Base-by-base conservation (phyloP, 2,113 vertebrate genomes). In the human (Homo sapiens) region DNA sequence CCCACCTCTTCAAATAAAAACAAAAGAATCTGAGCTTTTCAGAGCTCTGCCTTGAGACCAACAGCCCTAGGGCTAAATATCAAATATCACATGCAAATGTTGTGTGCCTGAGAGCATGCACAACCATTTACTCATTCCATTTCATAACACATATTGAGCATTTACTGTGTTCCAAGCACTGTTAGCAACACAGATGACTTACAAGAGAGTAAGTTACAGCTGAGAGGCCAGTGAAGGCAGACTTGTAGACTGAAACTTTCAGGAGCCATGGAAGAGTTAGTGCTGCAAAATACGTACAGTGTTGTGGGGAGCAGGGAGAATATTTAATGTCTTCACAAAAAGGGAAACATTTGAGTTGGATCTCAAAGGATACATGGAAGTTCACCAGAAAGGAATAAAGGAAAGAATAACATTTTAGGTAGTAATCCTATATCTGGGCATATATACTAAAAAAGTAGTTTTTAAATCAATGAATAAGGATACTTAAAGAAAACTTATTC, bases 401-500 rank as follows among this genome's bases (percentile, higher is more conserved):
- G 25, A 17, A 38, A 87, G 35, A 93, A 55, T 32, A 55, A 94
- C 13, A 70, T 75, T 87, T 84, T 48, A 88, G 55, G 43, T 14
- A 52, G 18, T 70, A 79, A 86, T 64, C n/a, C 16, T 30, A 66
- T 27, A 64, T 50, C 59, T 84, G 52, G 82, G 76, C 80, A 82
- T 43, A 43, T 8, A 73, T 0, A n/a, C 30, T 73, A 84, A 76
- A 25, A 75, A 93, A 87, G 2, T 13, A 83, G 2, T 32, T 95
- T 81, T 91, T 55, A 45, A 92, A 94, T 79, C 66, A 61, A 86
- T 82, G 38, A 32, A 70, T 40, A 59, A 84, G 48, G 12, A 50
- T n/a, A 95, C 35, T 81, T 59, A 92, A 91, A 81, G 45, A 10
- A 73, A 64, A 90, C 25, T 90, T 13, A 87, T 61, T 96, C 40